These are phyloP conservation scores for Melanchra persicariae DNA, from an alignment of 2,888 invertebrate genomes.

Conservation along the genomic window DNA sequence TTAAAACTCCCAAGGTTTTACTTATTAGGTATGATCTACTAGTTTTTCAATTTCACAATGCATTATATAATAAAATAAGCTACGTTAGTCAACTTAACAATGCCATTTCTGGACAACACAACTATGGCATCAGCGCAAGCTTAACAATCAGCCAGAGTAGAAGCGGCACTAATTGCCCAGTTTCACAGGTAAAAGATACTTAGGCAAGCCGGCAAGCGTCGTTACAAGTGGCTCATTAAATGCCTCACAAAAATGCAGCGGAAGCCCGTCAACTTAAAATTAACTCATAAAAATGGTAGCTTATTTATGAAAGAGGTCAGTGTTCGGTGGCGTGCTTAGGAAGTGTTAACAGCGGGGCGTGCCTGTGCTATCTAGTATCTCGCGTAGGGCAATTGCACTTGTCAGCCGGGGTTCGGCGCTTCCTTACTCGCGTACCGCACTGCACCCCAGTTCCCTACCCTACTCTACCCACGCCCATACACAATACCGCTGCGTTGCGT, in stretches of 20 bases:
- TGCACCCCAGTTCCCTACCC: slow-evolving; percentile 54
- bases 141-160: not conserved
- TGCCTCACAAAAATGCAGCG: not conserved
- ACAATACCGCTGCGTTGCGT: slow-evolving; percentile 59
- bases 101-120: not conserved
- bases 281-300: slow-evolving; percentile 66
- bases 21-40: not conserved
- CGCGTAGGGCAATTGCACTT: slow-evolving; percentile 82
- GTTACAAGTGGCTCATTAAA: not conserved
- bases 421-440: slow-evolving; percentile 59
- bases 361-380: slow-evolving; percentile 86
- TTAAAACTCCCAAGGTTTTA: not conserved
- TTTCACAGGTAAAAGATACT: not conserved
- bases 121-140: not conserved
- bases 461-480: slow-evolving; percentile 41
- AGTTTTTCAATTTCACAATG: not conserved
- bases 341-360: slow-evolving; percentile 85
- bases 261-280: slow-evolving; percentile 36
- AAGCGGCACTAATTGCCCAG: not conserved
- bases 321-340: slow-evolving; percentile 80
- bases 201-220: not conserved
- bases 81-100: not conserved
- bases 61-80: not conserved
- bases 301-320: slow-evolving; percentile 73
- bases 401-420: slow-evolving; percentile 77